phyloP scores from a whole-genome alignment of 1,140 invertebrate species.

The Gonioctena quinquepunctata region DNA sequence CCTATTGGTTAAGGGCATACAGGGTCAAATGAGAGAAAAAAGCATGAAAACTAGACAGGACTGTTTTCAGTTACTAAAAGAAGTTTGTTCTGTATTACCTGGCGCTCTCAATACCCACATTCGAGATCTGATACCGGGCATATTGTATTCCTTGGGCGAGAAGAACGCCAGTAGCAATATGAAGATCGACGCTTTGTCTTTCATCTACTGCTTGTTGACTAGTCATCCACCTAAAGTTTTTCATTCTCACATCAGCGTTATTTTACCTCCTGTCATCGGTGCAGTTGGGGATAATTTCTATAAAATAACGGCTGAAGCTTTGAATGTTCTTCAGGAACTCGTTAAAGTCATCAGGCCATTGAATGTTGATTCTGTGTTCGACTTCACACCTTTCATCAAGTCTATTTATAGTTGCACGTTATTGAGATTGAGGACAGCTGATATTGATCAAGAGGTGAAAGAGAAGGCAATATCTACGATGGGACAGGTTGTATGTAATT shows the following conservation, averaged over 20 bases:
- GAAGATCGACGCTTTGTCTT: constrained; percentile 96
- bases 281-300: constrained; percentile 96
- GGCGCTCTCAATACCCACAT: constrained; percentile 86
- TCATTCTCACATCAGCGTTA: constrained; percentile 75
- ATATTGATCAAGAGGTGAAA: constrained; percentile 98
- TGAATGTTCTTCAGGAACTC: constrained; percentile 90
- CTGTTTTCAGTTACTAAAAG: constrained; percentile 87
- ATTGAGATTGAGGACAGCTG: constrained; percentile 85
- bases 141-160: constrained; percentile 89
- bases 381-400: constrained; percentile 77
- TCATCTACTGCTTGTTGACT: constrained; percentile 84
- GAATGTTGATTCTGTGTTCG: constrained; percentile 67
- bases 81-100: constrained; percentile 87
- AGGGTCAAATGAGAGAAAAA: constrained; percentile 90
- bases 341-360: constrained; percentile 93
- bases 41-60: constrained; percentile 92
- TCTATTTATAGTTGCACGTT: constrained; percentile 87
- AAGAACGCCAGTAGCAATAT: constrained; percentile 96
- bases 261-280: constrained; percentile 87
- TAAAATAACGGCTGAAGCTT: constrained; percentile 95
- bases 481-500: constrained; percentile 91
- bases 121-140: constrained; percentile 83
- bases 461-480: constrained; percentile 96
- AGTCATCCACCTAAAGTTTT: constrained; percentile 82
- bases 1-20: constrained; percentile 81